Percentiles rank a stretch among this genome's conserved stretches.
phyloP scores from a whole-genome alignment of 2,113 vertebrate species.

The Hydropotes inermis region DNA sequence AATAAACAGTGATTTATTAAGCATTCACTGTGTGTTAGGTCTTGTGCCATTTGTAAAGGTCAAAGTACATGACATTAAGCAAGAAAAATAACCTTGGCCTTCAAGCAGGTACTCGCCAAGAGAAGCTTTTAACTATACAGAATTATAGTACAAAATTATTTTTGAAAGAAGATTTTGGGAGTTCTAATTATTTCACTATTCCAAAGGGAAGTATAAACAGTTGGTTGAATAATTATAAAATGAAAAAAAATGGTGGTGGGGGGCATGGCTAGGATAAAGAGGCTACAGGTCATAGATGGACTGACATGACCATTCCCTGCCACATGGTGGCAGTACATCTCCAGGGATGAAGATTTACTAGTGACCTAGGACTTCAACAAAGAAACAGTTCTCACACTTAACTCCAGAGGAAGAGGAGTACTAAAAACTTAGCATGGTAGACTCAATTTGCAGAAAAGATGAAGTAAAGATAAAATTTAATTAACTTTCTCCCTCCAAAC shows the following conservation, averaged over 20 bases:
- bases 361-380: not conserved
- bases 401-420: not conserved
- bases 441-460: not conserved
- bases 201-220: slow-evolving; percentile 16
- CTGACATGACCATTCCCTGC: not conserved
- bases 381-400: not conserved
- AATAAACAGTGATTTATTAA: slow-evolving; percentile 28
- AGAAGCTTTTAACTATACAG: not conserved
- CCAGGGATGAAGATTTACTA: not conserved
- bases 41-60: slow-evolving; percentile 9
- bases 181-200: not conserved
- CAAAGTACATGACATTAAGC: not conserved
- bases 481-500: not conserved
- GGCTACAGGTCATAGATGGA: not conserved
- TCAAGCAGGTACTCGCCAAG: not conserved
- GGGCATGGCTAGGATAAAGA: not conserved
- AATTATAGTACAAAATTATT: not conserved
- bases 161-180: slow-evolving; percentile 16
- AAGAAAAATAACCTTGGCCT: not conserved
- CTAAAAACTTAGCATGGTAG: not conserved
- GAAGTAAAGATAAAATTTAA: not conserved
- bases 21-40: not conserved
- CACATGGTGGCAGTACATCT: slow-evolving; percentile 61
- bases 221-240: not conserved
- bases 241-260: not conserved